Evolutionary conservation across 2,113 vertebrate genomes (phyloP).

Genomic region (Gila orcuttii): DNA sequence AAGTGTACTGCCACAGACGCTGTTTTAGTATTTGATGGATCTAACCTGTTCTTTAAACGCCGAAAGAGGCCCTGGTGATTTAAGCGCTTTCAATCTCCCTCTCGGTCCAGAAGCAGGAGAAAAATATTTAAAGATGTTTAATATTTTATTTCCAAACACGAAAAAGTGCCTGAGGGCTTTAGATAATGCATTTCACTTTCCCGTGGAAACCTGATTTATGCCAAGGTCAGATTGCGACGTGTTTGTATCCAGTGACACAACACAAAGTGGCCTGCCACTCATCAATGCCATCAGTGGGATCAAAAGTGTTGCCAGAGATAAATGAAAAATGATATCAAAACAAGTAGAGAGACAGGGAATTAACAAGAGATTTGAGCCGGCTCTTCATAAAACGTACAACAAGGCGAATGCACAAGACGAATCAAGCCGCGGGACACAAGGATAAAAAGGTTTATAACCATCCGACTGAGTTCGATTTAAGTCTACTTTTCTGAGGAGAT

Average conservation of each 20-base stretch:
- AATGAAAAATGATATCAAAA: slow-evolving; percentile 29
- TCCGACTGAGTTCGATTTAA: background rate
- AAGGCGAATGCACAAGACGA: background rate
- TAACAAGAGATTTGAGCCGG: slow-evolving; percentile 8
- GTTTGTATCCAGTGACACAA: slow-evolving; percentile 4
- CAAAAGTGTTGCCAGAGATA: slow-evolving; percentile 19
- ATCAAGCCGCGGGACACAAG: slow-evolving; percentile 1
- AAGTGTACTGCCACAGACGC: background rate
- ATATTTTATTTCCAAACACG: slow-evolving; percentile 57
- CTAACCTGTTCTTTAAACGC: background rate
- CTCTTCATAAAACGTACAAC: slow-evolving; percentile 14
- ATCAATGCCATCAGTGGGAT: slow-evolving; percentile 30
- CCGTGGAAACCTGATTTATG: slow-evolving; percentile 18
- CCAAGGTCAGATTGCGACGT: slow-evolving; percentile 2
- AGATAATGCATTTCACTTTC: slow-evolving; percentile 34
- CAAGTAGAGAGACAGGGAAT: background rate
- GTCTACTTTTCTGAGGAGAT: background rate
- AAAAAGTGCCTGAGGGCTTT: slow-evolving; percentile 30
- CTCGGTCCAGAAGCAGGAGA: background rate
- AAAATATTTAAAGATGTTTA: slow-evolving; percentile 50
- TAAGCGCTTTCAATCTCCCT: slow-evolving; percentile 24
- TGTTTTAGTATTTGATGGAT: background rate
- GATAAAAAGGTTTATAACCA: background rate
- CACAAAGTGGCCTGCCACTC: slow-evolving; percentile 26
- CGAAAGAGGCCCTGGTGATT: background rate